Base-by-base conservation (phyloP, 2,797 vertebrate genomes). In the Sebastes aleutianus region DNA sequence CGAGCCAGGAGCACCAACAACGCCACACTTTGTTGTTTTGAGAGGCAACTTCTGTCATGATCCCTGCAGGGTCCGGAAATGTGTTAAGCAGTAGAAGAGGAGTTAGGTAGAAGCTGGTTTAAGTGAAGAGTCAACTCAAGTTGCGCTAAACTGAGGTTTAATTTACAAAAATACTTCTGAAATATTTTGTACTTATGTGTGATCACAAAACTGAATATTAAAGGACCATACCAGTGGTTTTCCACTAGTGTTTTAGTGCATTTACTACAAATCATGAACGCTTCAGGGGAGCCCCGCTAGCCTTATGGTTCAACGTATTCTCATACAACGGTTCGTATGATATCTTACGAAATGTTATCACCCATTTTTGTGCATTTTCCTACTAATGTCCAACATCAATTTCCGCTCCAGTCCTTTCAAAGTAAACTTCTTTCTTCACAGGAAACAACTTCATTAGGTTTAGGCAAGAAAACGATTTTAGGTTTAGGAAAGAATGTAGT, bases 11-110 rank as follows among this genome's bases (percentile, higher is more conserved):
- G 68, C 87, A 61, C 70, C 82, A 79, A 83, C 88, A 76, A 70
- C 11, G 61, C 5, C 64, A 27, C 67, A 72, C 87, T 85, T 74
- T 81, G 76, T 79, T 79, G 81, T 91, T 50, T 87, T 83, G 67
- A 87, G 78, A 81, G 68, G 87, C 22, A 76, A 75, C 78, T 79
- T 66, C 20, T 71, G 66, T 9, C 26, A 27, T 29, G 13, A 47
- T 47, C 34, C 16, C 67, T 3, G 63, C 63, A 39, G 22, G 1
- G 47, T n/a, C 50, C 59, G 43, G 66, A 8, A 58, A 71, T 27
- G 29, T 70, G 61, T 57, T 67, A 6, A 26, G 36, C 50, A 36
- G 29, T 29, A 2, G 4, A 13, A 39, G 20, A 59, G 4, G n/a
- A 76, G 69, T 24, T 2, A 3, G 31, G 36, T 36, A 3, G 8